phyloP scores from a whole-genome alignment of 2,113 vertebrate species.

The Globicephala melas region DNA sequence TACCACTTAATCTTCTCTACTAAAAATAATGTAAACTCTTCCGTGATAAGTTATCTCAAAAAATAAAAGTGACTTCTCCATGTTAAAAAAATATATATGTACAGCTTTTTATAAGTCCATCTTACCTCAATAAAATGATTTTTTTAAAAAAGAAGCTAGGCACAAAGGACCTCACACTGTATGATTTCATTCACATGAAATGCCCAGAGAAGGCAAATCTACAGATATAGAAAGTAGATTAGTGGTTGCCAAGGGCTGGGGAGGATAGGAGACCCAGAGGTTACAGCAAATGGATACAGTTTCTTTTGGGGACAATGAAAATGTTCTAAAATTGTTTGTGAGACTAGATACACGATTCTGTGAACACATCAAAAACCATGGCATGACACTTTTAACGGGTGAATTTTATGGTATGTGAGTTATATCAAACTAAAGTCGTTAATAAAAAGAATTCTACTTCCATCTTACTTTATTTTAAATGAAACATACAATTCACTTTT shows the following conservation, averaged over 20 bases:
- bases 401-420: neutral
- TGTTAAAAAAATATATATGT: neutral
- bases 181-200: neutral
- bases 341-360: neutral
- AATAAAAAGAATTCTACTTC: neutral
- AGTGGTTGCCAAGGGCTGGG: neutral
- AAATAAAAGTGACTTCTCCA: neutral
- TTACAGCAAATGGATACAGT: neutral
- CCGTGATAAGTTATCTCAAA: conserved; percentile 31
- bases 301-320: neutral
- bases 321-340: neutral
- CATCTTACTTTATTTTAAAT: neutral
- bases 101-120: no score
- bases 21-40: neutral
- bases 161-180: neutral
- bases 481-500: neutral
- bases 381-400: neutral
- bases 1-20: neutral
- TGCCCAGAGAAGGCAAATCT: neutral
- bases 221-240: neutral
- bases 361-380: neutral
- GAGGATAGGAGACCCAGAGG: neutral
- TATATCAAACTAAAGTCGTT: neutral
- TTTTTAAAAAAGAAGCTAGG: neutral
- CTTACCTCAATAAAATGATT: no score